Evolutionary conservation across 2,113 vertebrate genomes (phyloP), one percentile per base, ranked within the genome.

Genomic region (Oxyruncus cristatus): DNA sequence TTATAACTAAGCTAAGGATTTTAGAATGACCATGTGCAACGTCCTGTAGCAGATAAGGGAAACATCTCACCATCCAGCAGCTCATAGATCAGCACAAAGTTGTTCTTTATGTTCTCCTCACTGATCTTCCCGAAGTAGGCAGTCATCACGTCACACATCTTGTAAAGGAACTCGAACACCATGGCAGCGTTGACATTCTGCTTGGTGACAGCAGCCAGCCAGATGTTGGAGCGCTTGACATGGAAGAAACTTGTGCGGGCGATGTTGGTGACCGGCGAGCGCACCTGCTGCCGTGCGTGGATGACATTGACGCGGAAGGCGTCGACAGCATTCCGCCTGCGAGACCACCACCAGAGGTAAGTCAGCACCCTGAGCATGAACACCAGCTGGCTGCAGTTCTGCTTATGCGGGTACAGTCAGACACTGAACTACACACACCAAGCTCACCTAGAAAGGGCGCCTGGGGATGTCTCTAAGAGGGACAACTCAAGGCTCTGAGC

Each of bases 31-130:
- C 41, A 19, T 72, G 30, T 5, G 9, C 82, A 67, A 3, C 4
- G n/a, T 39, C 12, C 14, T 19, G 12, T 4, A 85, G 23, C 8
- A 44, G 33, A 13, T 19, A 82, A 85, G 20, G 16, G 52, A 92
- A 85, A 61, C 20, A 9, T 53, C 98, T 98, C 97, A 99, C 99
- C 99, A 49, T 99, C 99, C 96, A 99, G 98, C 52, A 99, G 98
- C 97, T 99, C 99, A 22, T 99, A 99, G 97, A 99, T 99, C 92
- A 99, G 98, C 95, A 99, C 99, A 32, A 99, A 99, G 98, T 99
- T 99, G 98, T 99, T 99, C 98, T 99, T 99, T 98, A 99, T 99
- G 98, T 99, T 99, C 97, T 99, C 99, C 93, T 99, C 99, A 5
- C 99, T 99, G 98, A 99, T 99, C 98, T 99, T 99, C 97, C 99